Conservation (phyloP, 2,797 vertebrate species). For the Aphelocoma californica region DNA sequence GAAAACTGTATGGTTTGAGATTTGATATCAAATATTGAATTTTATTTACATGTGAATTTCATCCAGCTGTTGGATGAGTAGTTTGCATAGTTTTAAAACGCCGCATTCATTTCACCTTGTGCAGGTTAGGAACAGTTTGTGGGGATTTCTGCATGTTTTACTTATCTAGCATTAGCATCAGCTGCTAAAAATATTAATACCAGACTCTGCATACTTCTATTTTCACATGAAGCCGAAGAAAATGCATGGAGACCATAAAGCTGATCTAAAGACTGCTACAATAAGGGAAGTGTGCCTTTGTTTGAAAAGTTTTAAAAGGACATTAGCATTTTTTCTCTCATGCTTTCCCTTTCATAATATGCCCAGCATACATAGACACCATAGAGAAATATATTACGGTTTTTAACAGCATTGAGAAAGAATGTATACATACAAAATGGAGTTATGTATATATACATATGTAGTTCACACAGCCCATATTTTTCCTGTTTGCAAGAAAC, state of each 20-base stretch:
- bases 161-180: background rate
- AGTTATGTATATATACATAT: background rate
- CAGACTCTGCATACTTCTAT: background rate
- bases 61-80: background rate
- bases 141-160: background rate
- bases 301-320: background rate
- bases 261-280: background rate
- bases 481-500: background rate
- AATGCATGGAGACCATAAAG: background rate
- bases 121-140: background rate
- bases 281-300: background rate
- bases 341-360: background rate
- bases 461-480: background rate
- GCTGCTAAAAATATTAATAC: background rate
- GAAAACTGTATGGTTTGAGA: background rate
- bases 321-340: background rate
- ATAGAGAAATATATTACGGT: background rate
- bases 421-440: background rate
- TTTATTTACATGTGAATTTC: background rate
- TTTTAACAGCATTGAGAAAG: background rate
- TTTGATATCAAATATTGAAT: background rate
- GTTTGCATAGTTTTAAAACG: background rate
- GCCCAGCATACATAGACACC: background rate
- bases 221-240: background rate
- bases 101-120: background rate